Evolutionary conservation across 2,888 invertebrate species (phyloP).

Genomic region (Mylabris sibirica): DNA sequence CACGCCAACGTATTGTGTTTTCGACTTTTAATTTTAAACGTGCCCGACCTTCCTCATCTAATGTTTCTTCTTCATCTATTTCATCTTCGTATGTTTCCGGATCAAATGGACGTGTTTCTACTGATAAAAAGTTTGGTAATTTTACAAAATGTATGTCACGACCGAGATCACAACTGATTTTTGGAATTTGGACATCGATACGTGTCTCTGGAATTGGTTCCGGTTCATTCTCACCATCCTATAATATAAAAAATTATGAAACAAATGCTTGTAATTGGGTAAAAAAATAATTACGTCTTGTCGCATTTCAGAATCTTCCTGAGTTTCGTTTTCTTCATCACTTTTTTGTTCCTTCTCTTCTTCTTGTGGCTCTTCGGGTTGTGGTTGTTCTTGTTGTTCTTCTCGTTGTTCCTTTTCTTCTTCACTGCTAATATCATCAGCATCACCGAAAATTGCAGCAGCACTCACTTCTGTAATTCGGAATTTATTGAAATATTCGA

Average conservation of each 20-base stretch:
- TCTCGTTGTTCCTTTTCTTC: constrained; percentile 73
- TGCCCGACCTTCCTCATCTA: constrained; percentile 97
- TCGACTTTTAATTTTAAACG: constrained; percentile 93
- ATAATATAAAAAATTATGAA: constrained; percentile 17
- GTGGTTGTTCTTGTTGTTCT: constrained; percentile 35
- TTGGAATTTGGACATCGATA: constrained; percentile 96
- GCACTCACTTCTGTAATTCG: constrained; percentile 68
- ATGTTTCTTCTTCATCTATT: constrained; percentile 96
- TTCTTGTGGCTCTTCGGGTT: constrained; percentile 47
- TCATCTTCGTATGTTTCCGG: constrained; percentile 96
- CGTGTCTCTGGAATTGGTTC: constrained; percentile 90
- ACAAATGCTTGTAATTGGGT: not conserved
- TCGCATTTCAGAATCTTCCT: constrained; percentile 61
- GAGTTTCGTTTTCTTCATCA: constrained; percentile 51
- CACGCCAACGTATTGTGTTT: constrained; percentile 97
- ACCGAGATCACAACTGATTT: constrained; percentile 91
- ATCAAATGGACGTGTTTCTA: constrained; percentile 97
- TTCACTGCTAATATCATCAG: constrained; percentile 91
- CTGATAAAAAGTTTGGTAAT: constrained; percentile 96
- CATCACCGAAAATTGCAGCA: constrained; percentile 90
- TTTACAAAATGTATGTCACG: constrained; percentile 95
- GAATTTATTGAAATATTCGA: not conserved
- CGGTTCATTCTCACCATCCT: constrained; percentile 74
- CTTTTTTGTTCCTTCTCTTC: constrained; percentile 49
- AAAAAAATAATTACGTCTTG: constrained; percentile 33